These are phyloP conservation scores for Phylloscopus whistleri DNA, from an alignment of 2,113 vertebrate species.

Conservation along the genomic window DNA sequence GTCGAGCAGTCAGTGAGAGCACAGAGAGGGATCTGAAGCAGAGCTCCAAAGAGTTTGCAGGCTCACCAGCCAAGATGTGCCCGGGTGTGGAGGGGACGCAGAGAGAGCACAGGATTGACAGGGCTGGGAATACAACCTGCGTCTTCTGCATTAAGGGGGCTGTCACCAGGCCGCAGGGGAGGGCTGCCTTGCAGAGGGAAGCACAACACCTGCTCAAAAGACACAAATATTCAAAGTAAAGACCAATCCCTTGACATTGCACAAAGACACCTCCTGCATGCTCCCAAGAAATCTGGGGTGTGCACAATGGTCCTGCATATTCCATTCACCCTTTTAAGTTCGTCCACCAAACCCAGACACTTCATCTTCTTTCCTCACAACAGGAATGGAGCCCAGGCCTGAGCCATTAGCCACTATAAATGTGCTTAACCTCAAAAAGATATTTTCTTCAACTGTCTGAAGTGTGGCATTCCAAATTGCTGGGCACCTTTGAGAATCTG, in stretches of 20 bases:
- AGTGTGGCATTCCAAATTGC: not conserved
- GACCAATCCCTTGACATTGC: not conserved
- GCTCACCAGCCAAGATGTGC: not conserved
- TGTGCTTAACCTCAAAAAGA: not conserved
- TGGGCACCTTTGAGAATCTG: not conserved
- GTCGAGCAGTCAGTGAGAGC: not conserved
- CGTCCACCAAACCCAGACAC: not conserved
- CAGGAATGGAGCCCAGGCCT: not conserved
- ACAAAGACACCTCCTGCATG: not conserved
- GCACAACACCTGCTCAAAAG: conserved; percentile 29
- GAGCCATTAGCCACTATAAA: not conserved
- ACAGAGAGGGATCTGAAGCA: not conserved
- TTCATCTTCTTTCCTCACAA: not conserved
- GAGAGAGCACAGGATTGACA: conserved; percentile 4
- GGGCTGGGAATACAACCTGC: conserved; percentile 22
- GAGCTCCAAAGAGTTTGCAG: not conserved
- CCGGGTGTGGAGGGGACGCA: accelerated
- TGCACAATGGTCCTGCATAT: not conserved
- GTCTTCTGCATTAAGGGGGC: not conserved
- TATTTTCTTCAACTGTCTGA: not conserved
- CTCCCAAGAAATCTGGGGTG: not conserved
- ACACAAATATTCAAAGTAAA: conserved; percentile 17
- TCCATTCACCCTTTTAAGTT: not conserved
- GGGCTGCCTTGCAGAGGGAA: not conserved
- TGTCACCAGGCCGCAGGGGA: not conserved